Evolutionary conservation across 2,113 vertebrate species (phyloP), one percentile per base, ranked within the genome.

Genomic region (Myocastor coypus): DNA sequence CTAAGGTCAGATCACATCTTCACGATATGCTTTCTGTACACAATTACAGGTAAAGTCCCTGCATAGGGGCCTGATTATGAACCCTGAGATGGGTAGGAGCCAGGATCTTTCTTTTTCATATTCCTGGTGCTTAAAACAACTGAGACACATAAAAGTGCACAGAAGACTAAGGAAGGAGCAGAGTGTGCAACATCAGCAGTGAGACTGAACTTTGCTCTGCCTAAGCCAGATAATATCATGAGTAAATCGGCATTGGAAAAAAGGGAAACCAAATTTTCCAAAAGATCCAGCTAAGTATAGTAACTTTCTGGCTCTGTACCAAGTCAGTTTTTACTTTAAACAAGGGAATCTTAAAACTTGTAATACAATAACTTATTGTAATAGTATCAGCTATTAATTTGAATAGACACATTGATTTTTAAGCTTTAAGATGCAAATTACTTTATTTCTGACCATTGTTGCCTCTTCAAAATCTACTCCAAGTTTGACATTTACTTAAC

Each of bases 401-500:
- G 95, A 40, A 80, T 26, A 59, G 63, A 77, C 5, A 68, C 14
- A 24, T 40, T 66, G 9, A 68, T 78, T 34, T 86, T 93, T 69
- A 78, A 81, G 5, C 28, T 71, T 90, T 89, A 96, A 94, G 89
- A 89, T 55, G 2, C 26, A 75, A 37, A 37, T 68, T 66, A 94
- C 11, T 92, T 94, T 87, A 28, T 83, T 94, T 69, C 68, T 2
- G 75, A 92, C 69, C 87, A 83, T 89, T 78, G 69, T 78, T 40
- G 92, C 81, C 26, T 24, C 26, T 50, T 17, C 71, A 97, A 68
- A 91, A 34, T 87, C 46, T 68, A 66, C 40, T 61, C 55, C 61
- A 69, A 59, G 2, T 71, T 13, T 61, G 50, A 94, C 82, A 94
- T 92, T 84, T 64, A 89, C 30, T 93, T 89, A 91, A 77, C 42